A percentile compares a stretch with the other conserved stretches of the same genome.
These are phyloP conservation scores for Rhinolophus ferrumequinum DNA, from an alignment of 2,113 vertebrate species.

Conservation along the genomic window DNA sequence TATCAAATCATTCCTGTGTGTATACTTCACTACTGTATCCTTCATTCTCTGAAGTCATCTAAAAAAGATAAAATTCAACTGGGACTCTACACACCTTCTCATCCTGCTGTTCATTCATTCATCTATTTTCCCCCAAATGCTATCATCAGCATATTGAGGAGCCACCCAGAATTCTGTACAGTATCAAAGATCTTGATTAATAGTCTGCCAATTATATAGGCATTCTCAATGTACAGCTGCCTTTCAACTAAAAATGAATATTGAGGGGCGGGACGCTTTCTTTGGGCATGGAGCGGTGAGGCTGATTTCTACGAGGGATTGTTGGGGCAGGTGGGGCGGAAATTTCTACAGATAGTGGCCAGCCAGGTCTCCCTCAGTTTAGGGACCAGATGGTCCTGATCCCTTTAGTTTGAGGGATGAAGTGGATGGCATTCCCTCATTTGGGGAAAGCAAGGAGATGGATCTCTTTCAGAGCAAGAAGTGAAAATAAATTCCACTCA, in stretches of 20 bases:
- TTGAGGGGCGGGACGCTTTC: background rate
- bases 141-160: background rate
- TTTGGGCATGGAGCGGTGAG: background rate
- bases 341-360: background rate
- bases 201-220: background rate
- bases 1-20: background rate
- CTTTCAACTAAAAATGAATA: background rate
- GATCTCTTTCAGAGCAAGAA: background rate
- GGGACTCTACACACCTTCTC: background rate
- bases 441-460: too few relatives aligned
- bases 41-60: background rate
- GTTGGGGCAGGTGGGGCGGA: background rate
- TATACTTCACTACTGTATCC: background rate
- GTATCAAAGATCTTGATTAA: background rate
- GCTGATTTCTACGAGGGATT: background rate
- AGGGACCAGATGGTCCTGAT: background rate
- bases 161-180: background rate
- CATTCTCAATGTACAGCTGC: background rate
- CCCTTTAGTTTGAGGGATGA: background rate
- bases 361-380: background rate
- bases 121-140: background rate
- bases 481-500: slow-evolving; percentile 39
- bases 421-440: background rate
- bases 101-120: background rate
- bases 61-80: background rate